Evolutionary conservation across 2,888 invertebrate species (phyloP).

Genomic region (Cotesia congregata): DNA sequence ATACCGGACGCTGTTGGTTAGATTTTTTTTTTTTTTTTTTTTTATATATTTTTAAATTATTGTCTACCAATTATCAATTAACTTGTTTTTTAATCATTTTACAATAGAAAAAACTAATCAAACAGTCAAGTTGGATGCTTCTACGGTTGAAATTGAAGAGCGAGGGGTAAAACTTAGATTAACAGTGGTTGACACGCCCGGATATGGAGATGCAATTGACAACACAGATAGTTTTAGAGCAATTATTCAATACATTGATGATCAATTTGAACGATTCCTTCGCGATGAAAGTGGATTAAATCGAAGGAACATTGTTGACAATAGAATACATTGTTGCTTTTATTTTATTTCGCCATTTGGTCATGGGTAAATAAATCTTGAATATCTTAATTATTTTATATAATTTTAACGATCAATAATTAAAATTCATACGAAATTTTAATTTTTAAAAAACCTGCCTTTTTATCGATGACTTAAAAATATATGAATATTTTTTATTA

Average conservation of each 20-base stretch:
- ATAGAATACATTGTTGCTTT: constrained; percentile 97
- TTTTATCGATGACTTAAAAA: neutral
- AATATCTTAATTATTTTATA: neutral
- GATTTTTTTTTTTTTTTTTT: constrained; percentile 44
- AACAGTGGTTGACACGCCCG: constrained; percentile 96
- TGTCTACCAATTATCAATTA: neutral
- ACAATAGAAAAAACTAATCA: constrained; percentile 87
- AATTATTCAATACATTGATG: constrained; percentile 96
- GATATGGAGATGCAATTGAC: constrained; percentile 95
- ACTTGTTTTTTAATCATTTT: constrained; percentile 23
- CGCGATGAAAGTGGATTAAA: constrained; percentile 96
- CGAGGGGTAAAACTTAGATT: constrained; percentile 92
- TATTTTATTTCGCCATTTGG: constrained; percentile 98
- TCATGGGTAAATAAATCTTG: constrained; percentile 80
- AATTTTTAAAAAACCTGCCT: neutral
- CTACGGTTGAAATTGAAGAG: constrained; percentile 97
- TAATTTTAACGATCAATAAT: neutral
- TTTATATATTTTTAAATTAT: constrained; percentile 9
- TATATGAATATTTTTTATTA: too few relatives aligned
- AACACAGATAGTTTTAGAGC: constrained; percentile 94
- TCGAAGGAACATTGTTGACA: constrained; percentile 95
- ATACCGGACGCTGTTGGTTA: constrained; percentile 90
- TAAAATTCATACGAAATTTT: neutral
- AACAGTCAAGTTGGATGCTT: constrained; percentile 94
- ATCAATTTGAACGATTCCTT: constrained; percentile 93